phyloP scores from a whole-genome alignment of 2,113 vertebrate genomes.

The Tautogolabrus adspersus region DNA sequence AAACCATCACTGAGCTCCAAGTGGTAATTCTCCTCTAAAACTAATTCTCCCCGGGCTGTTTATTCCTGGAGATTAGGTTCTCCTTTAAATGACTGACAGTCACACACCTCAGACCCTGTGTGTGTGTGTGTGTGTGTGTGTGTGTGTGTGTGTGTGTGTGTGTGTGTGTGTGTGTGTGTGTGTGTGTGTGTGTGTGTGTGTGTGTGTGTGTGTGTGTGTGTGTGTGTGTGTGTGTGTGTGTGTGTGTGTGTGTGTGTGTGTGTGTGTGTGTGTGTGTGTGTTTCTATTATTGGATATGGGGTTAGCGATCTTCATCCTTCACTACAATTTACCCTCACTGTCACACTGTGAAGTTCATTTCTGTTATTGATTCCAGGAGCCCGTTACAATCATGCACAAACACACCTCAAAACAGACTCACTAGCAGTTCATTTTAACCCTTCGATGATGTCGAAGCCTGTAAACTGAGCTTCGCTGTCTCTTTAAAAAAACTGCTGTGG shows the following conservation, averaged over 20 bases:
- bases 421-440: background rate
- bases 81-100: slow-evolving; percentile 47
- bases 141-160: too few species aligned
- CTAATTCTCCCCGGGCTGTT: slow-evolving; percentile 3
- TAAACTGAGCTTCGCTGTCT: too few species aligned
- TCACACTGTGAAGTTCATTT: slow-evolving; percentile 35
- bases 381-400: slow-evolving; percentile 21
- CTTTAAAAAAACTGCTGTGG: background rate
- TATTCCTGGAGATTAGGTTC: slow-evolving; percentile 40
- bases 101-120: background rate
- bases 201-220: too few species aligned
- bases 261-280: slow-evolving; percentile 23
- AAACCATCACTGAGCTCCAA: background rate
- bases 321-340: slow-evolving; percentile 4
- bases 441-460: background rate
- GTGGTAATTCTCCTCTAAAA: slow-evolving; percentile 1
- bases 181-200: background rate
- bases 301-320: slow-evolving; percentile 33
- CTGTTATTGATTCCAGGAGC: slow-evolving; percentile 13
- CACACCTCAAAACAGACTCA: background rate
- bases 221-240: too few species aligned
- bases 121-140: too few species aligned
- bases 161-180: slow-evolving; percentile 21
- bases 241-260: background rate
- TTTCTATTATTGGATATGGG: slow-evolving; percentile 25